These are phyloP conservation scores for Euplagia quadripunctaria DNA, from an alignment of 2,888 invertebrate species.

Conservation along the genomic window DNA sequence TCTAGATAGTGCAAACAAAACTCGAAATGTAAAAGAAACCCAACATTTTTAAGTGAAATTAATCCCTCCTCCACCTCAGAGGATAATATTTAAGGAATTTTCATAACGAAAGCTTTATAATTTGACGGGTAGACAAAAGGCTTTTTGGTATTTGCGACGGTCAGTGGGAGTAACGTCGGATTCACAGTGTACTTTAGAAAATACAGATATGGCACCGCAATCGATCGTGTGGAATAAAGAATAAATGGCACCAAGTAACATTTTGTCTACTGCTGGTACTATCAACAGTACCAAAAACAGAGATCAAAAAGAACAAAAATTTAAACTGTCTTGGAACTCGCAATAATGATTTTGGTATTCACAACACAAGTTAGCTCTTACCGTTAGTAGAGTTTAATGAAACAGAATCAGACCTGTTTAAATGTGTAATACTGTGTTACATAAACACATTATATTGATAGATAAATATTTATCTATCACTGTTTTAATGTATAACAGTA, in stretches of 20 bases:
- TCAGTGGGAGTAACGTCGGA: slow-evolving; percentile 54
- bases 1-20: slow-evolving; percentile 30
- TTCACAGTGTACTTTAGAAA: slow-evolving; percentile 16
- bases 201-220: neutral
- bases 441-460: too few species aligned
- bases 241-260: too few species aligned
- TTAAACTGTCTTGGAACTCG: neutral
- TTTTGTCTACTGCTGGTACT: too few species aligned
- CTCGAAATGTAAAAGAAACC: slow-evolving; percentile 43
- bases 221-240: too few species aligned
- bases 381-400: neutral
- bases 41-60: slow-evolving; percentile 66
- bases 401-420: too few species aligned
- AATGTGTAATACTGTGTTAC: too few species aligned
- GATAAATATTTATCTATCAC: too few species aligned
- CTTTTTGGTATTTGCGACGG: slow-evolving; percentile 60
- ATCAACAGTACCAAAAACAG: too few species aligned
- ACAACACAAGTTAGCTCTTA: neutral
- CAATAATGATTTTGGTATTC: neutral
- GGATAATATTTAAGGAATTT: slow-evolving; percentile 70
- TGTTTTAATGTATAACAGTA: too few species aligned
- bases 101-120: slow-evolving; percentile 70
- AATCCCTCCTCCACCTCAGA: slow-evolving; percentile 64
- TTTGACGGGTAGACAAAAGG: slow-evolving; percentile 62
- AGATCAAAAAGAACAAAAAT: too few species aligned